Evolutionary conservation across 2,888 invertebrate genomes (phyloP).

Genomic region (Rhimphoctona megacephalus): DNA sequence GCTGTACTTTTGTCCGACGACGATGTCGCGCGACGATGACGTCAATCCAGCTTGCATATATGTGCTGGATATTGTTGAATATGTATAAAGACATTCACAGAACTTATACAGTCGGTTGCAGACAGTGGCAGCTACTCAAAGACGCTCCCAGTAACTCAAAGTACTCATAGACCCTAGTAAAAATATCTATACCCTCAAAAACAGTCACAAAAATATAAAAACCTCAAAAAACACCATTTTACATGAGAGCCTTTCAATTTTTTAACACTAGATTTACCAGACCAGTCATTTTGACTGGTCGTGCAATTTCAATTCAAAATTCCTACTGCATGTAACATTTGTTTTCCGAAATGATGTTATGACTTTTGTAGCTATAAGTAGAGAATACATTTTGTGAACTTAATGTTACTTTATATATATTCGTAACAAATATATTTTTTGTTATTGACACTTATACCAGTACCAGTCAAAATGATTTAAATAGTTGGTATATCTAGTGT

Average conservation of each 20-base stretch:
- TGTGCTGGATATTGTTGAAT: constrained; percentile 29
- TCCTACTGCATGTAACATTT: too few species aligned
- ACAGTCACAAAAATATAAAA: background rate
- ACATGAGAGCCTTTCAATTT: background rate
- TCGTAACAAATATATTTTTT: too few species aligned
- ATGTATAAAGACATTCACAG: constrained; percentile 36
- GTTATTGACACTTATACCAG: too few species aligned
- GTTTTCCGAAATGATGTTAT: too few species aligned
- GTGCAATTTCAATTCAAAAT: too few species aligned
- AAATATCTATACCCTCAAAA: background rate
- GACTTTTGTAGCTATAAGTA: too few species aligned
- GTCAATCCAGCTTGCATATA: constrained; percentile 60
- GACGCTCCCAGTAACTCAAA: background rate
- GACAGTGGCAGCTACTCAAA: constrained; percentile 1
- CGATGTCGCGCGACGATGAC: constrained; percentile 68
- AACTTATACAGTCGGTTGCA: background rate
- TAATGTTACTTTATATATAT: too few species aligned
- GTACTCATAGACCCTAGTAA: background rate
- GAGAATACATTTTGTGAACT: too few species aligned
- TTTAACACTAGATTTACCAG: too few species aligned
- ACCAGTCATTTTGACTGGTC: too few species aligned
- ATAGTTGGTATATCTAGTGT: too few species aligned
- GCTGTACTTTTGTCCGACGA: constrained; percentile 54
- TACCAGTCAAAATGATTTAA: too few species aligned
- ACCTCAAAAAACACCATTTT: background rate